These are phyloP conservation scores for Drosophila infuscata DNA, from an alignment of 2,888 invertebrate species.

Conservation along the genomic window DNA sequence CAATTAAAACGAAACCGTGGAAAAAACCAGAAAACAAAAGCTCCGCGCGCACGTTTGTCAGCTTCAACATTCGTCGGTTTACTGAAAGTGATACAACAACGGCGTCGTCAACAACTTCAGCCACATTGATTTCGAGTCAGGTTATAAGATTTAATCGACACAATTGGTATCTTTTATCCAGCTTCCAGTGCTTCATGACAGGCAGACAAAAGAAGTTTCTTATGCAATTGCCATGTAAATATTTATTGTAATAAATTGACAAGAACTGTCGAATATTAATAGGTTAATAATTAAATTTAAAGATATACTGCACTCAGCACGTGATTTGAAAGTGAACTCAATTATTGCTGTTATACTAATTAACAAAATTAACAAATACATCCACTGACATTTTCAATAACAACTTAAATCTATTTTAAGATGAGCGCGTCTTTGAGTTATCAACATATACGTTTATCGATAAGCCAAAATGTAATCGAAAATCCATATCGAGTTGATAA, in stretches of 20 bases:
- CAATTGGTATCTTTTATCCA: slow-evolving; percentile 20
- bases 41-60: slow-evolving; percentile 68
- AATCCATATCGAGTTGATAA: background rate
- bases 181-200: slow-evolving; percentile 7
- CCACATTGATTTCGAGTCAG: slow-evolving; percentile 30
- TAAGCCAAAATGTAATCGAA: background rate
- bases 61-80: slow-evolving; percentile 80
- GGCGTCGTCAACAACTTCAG: slow-evolving; percentile 49
- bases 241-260: background rate
- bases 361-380: background rate
- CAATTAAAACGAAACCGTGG: slow-evolving; percentile 18
- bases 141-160: slow-evolving; percentile 31
- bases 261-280: background rate
- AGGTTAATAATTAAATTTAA: background rate
- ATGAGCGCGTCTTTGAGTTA: background rate
- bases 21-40: slow-evolving; percentile 28
- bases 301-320: background rate
- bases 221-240: slow-evolving; percentile 2
- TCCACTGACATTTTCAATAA: background rate
- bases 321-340: background rate
- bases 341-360: background rate
- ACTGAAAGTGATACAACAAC: slow-evolving; percentile 67
- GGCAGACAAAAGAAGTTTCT: slow-evolving; percentile 11
- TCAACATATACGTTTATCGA: slow-evolving; percentile 5
- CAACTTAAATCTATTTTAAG: background rate